These are phyloP conservation scores for Gobius niger DNA, from an alignment of 2,113 vertebrate species.

Conservation along the genomic window DNA sequence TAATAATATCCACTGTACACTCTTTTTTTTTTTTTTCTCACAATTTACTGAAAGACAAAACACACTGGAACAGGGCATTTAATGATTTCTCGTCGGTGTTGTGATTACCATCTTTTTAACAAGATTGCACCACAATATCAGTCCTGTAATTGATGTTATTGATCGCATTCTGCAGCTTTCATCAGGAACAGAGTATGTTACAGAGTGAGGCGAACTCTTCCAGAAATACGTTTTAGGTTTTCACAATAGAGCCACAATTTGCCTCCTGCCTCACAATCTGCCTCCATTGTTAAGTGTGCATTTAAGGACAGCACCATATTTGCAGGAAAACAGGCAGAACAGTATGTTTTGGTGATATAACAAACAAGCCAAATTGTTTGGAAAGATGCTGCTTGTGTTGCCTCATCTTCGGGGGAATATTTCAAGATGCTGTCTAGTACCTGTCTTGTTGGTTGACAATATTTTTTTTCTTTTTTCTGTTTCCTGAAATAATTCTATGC, in stretches of 20 bases:
- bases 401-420: constrained; percentile 5
- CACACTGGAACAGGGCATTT: too few species aligned
- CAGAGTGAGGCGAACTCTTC: background rate
- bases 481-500: background rate
- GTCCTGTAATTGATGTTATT: too few species aligned
- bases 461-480: background rate
- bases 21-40: too few species aligned
- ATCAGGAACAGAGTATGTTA: background rate
- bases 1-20: too few species aligned
- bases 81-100: too few species aligned
- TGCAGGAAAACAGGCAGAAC: background rate
- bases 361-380: background rate
- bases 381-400: constrained; percentile 9
- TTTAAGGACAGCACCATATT: constrained; percentile 6
- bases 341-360: constrained; percentile 4
- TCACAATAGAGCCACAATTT: constrained; percentile 1
- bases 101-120: too few species aligned
- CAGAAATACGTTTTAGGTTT: background rate
- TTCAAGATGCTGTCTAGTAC: constrained; percentile 1
- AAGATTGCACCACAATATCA: too few species aligned
- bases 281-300: constrained; percentile 11
- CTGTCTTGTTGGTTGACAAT: constrained; percentile 3
- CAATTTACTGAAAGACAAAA: background rate
- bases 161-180: background rate
- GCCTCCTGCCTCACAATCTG: constrained; percentile 10